These are phyloP conservation scores for Rhopalosiphum padi DNA, from an alignment of 1,140 invertebrate species.

Conservation along the genomic window DNA sequence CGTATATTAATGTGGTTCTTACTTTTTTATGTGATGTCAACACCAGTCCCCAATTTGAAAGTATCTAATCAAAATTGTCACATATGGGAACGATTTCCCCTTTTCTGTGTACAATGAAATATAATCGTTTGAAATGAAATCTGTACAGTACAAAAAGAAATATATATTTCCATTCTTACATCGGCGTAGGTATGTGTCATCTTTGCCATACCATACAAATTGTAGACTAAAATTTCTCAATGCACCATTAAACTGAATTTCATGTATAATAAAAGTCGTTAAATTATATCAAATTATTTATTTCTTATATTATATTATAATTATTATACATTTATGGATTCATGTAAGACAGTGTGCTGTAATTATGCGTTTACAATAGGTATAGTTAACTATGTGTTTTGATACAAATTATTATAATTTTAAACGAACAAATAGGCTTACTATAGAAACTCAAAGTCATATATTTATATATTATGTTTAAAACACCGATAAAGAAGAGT, in stretches of 20 bases:
- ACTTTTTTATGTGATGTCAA: not conserved
- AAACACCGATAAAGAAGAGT: not conserved
- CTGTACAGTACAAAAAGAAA: slow-evolving; percentile 10
- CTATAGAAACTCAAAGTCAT: too few species aligned
- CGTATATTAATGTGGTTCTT: not conserved
- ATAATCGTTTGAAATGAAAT: not conserved
- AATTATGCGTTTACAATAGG: not conserved
- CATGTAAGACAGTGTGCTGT: not conserved
- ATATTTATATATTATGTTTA: not conserved
- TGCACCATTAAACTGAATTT: not conserved
- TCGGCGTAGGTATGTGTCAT: not conserved
- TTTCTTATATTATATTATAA: not conserved
- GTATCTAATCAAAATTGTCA: slow-evolving; percentile 3
- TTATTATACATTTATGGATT: not conserved
- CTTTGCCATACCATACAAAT: not conserved
- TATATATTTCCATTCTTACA: not conserved
- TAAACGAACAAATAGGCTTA: not conserved
- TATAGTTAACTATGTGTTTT: not conserved
- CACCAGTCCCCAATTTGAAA: not conserved
- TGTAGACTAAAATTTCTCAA: not conserved
- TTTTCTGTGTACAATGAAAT: slow-evolving; percentile 1
- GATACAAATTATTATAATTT: not conserved
- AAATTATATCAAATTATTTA: not conserved
- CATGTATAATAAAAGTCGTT: not conserved
- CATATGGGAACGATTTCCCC: not conserved